phyloP scores from a whole-genome alignment of 2,113 vertebrate genomes.

The Cariama cristata region DNA sequence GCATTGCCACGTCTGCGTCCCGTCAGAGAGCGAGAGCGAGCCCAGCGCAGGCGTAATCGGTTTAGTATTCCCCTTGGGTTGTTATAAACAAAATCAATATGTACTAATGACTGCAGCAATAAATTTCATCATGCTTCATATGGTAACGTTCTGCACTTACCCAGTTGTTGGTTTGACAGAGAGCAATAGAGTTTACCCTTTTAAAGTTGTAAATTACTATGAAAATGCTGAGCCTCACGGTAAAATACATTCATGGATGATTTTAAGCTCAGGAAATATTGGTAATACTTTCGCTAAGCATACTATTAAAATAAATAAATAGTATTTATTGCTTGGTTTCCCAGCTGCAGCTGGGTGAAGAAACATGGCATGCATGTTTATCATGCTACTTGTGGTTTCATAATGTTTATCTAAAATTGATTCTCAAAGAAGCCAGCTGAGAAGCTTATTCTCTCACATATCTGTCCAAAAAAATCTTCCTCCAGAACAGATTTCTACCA shows the following conservation, averaged over 20 bases:
- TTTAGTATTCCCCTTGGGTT: constrained; percentile 75
- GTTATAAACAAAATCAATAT: constrained; percentile 78
- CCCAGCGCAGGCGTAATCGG: constrained; percentile 37
- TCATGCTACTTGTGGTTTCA: constrained; percentile 70
- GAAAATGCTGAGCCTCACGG: constrained; percentile 78
- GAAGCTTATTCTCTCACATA: constrained; percentile 20
- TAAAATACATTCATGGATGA: constrained; percentile 76
- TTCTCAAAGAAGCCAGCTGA: constrained; percentile 52
- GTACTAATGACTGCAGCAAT: constrained; percentile 79
- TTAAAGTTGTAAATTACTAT: constrained; percentile 82
- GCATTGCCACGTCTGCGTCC: background rate
- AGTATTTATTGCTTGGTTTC: constrained; percentile 79
- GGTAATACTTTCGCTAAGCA: constrained; percentile 81
- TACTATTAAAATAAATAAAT: constrained; percentile 85
- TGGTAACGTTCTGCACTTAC: constrained; percentile 73
- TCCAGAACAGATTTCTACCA: constrained; percentile 9
- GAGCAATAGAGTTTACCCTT: constrained; percentile 79
- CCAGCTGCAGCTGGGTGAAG: constrained; percentile 67
- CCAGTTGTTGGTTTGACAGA: constrained; percentile 76
- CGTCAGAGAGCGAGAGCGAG: background rate
- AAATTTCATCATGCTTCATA: constrained; percentile 77
- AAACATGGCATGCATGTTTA: constrained; percentile 70
- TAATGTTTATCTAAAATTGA: constrained; percentile 70
- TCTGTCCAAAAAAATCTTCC: background rate
- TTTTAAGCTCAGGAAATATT: constrained; percentile 79